Percentiles rank a stretch among this genome's conserved stretches.
Conservation (phyloP, 1,140 invertebrate species). For the Tetramorium alpestre region DNA sequence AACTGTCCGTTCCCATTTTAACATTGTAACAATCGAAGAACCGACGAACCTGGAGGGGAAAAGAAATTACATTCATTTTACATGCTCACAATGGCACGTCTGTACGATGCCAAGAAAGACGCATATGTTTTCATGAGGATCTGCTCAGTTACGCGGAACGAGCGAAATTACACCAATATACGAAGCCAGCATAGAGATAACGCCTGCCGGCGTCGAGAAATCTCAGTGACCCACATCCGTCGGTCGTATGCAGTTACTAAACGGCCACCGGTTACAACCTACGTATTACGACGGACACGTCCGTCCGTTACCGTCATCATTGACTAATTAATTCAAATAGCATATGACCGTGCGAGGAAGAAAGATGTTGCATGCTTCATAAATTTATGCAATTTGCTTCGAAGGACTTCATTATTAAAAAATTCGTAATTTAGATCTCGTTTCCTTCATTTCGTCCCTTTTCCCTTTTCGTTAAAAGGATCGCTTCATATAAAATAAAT, state of each 20-base stretch:
- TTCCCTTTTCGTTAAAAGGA: neutral
- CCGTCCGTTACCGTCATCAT: neutral
- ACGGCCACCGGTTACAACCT: conserved; percentile 23
- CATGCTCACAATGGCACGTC: neutral
- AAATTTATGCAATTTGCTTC: neutral
- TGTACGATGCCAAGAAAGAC: conserved; percentile 8
- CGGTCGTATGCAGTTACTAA: conserved; percentile 41
- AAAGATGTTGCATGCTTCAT: neutral
- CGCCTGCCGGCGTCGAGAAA: conserved; percentile 32
- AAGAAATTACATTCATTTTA: neutral
- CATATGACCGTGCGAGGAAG: neutral
- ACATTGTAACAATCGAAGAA: neutral
- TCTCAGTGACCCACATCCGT: conserved; percentile 58
- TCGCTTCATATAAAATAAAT: neutral
- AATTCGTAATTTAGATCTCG: neutral
- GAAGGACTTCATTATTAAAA: neutral
- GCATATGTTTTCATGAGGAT: conserved; percentile 10
- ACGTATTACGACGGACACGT: conserved; percentile 5
- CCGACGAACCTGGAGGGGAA: neutral
- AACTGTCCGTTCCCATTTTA: neutral
- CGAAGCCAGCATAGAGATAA: conserved; percentile 58
- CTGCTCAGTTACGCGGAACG: conserved; percentile 24
- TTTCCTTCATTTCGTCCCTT: neutral
- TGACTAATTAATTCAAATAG: conserved; percentile 41
- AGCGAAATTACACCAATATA: conserved; percentile 40